Evolutionary conservation across 1,140 invertebrate species (phyloP).

Genomic region (Drosophila asahinai): DNA sequence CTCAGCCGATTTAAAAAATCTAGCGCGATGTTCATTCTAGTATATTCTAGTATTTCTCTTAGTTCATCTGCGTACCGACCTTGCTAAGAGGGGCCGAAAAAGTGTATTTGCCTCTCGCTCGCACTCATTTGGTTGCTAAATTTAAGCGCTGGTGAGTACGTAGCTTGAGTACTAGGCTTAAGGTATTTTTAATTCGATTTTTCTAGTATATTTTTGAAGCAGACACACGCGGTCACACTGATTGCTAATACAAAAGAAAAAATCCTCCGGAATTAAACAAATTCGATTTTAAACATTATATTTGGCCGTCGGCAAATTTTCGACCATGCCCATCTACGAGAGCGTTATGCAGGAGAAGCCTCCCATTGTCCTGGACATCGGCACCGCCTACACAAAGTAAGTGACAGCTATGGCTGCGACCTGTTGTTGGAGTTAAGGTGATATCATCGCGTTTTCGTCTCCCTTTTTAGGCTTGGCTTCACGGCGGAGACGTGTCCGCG

Average conservation of each 20-base stretch:
- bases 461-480: constrained; percentile 92
- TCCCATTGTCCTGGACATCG: constrained; percentile 95
- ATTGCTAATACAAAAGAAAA: background rate
- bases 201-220: background rate
- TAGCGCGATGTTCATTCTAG: too few relatives aligned
- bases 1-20: too few relatives aligned
- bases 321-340: constrained; percentile 90
- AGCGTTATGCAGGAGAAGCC: constrained; percentile 93
- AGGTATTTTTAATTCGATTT: too few relatives aligned
- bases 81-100: too few relatives aligned
- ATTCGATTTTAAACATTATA: background rate
- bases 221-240: background rate
- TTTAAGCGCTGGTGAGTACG: background rate
- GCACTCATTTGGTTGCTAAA: too few relatives aligned
- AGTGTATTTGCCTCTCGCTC: too few relatives aligned
- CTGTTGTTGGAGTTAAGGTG: constrained; percentile 16
- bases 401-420: constrained; percentile 38
- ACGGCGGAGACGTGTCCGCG: constrained; percentile 94
- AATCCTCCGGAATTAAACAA: background rate
- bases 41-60: too few relatives aligned
- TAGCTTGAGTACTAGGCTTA: too few relatives aligned
- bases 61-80: too few relatives aligned
- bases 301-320: background rate
- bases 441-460: constrained; percentile 65
- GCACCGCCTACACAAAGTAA: constrained; percentile 97